A percentile compares a stretch with the other conserved stretches of the same genome.
Conservation (phyloP, 2,113 vertebrate species). For the Perccottus glenii region DNA sequence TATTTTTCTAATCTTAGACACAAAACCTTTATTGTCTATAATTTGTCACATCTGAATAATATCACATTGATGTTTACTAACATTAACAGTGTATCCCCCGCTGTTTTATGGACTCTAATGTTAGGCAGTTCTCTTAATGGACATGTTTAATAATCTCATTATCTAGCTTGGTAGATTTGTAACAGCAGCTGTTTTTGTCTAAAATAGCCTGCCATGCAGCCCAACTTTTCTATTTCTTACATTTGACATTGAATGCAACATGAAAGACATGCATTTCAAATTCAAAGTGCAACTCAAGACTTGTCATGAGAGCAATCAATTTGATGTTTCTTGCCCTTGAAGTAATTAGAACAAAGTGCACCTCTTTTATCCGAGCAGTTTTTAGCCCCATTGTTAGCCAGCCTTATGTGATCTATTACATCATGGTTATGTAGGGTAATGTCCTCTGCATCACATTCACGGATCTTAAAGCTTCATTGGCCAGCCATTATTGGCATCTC, state of each 20-base stretch:
- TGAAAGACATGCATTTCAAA: background rate
- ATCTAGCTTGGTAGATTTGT: background rate
- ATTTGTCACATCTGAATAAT: background rate
- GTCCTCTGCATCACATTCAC: too few species aligned
- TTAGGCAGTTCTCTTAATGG: slow-evolving; percentile 1
- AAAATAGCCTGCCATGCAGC: background rate
- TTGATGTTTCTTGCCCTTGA: background rate
- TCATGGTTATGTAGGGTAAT: background rate
- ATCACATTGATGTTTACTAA: too few species aligned
- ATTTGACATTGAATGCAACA: background rate
- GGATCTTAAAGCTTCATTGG: too few species aligned
- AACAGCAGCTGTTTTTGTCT: background rate
- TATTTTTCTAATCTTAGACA: background rate
- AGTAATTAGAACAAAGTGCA: background rate
- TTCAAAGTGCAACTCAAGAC: background rate
- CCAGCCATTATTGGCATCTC: background rate
- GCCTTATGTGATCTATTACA: background rate
- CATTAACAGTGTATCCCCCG: background rate
- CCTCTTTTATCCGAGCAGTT: background rate
- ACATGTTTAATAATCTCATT: background rate
- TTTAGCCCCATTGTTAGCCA: background rate
- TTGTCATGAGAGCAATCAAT: background rate
- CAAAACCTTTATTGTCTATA: background rate
- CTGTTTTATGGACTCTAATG: background rate
- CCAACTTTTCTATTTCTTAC: background rate